Percentiles rank a stretch among this genome's conserved stretches.
phyloP scores from a whole-genome alignment of 2,113 vertebrate genomes.

The Petaurus breviceps region DNA sequence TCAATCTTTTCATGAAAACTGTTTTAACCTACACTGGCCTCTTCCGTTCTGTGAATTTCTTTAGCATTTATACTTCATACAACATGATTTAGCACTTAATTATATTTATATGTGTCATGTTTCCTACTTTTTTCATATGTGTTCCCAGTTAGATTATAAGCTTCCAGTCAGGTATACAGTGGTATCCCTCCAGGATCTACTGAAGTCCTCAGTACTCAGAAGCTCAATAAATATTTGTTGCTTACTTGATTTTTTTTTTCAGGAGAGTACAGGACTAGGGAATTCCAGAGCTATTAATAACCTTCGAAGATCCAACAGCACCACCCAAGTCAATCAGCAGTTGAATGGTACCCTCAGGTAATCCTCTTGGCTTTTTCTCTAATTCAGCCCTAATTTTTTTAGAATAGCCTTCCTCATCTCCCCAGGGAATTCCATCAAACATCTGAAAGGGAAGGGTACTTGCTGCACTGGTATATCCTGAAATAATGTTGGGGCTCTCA shows the following conservation, averaged over 20 bases:
- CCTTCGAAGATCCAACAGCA: slow-evolving; percentile 92
- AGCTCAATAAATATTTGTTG: background rate
- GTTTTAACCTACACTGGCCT: background rate
- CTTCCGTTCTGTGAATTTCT: background rate
- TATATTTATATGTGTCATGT: background rate
- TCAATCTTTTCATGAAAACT: background rate
- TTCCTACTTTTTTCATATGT: background rate
- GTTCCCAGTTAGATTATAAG: background rate
- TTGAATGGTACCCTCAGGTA: slow-evolving; percentile 85
- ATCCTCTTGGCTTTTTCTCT: background rate
- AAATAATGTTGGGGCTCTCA: background rate
- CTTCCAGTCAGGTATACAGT: background rate
- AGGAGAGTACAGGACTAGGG: slow-evolving; percentile 84
- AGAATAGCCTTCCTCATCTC: background rate
- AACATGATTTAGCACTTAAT: background rate
- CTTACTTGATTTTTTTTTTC: accelerated
- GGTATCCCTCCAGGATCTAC: background rate
- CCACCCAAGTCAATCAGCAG: slow-evolving; percentile 91
- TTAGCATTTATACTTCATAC: background rate
- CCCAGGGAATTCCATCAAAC: background rate
- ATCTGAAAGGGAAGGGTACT: background rate
- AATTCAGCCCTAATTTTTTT: background rate
- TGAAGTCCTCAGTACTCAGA: accelerated
- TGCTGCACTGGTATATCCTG: background rate
- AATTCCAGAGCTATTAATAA: slow-evolving; percentile 92